phyloP scores from a whole-genome alignment of 2,888 invertebrate species.

The Ethmia dodecea region DNA sequence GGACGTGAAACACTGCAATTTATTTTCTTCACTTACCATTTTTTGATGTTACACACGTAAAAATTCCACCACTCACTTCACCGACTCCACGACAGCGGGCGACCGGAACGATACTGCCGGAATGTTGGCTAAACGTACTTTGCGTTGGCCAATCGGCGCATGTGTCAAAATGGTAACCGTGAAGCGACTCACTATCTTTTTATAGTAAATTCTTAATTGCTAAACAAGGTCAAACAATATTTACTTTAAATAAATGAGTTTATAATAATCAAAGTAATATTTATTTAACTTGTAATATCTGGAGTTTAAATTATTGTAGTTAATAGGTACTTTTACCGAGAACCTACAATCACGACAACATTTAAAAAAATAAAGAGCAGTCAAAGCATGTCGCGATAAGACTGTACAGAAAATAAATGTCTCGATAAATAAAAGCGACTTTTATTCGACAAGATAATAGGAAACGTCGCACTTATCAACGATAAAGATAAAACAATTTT shows the following conservation, averaged over 20 bases:
- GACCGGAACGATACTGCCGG: slow-evolving; percentile 74
- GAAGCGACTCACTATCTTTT: slow-evolving; percentile 46
- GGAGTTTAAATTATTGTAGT: background rate
- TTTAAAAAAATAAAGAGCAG: background rate
- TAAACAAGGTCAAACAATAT: background rate
- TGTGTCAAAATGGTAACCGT: slow-evolving; percentile 61
- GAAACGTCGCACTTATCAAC: slow-evolving; percentile 11
- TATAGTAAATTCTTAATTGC: slow-evolving; percentile 8
- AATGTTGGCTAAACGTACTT: slow-evolving; percentile 66
- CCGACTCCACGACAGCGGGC: slow-evolving; percentile 71
- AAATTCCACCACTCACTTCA: slow-evolving; percentile 72
- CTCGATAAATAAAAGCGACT: background rate
- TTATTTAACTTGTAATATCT: background rate
- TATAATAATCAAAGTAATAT: background rate
- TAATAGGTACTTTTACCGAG: background rate
- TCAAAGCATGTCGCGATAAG: background rate
- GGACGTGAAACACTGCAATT: slow-evolving; percentile 50
- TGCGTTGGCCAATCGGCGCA: slow-evolving; percentile 67
- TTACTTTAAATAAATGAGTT: no score
- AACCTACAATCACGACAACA: background rate
- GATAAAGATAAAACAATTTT: slow-evolving; percentile 38
- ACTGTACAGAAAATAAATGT: slow-evolving; percentile 1
- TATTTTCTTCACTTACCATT: slow-evolving; percentile 73
- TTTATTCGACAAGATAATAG: slow-evolving; percentile 5
- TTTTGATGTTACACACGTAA: slow-evolving; percentile 75